A percentile compares a stretch with the other conserved stretches of the same genome.
Evolutionary conservation across 2,797 vertebrate species (phyloP).

Genomic region (Lepilemur septentrionalis): DNA sequence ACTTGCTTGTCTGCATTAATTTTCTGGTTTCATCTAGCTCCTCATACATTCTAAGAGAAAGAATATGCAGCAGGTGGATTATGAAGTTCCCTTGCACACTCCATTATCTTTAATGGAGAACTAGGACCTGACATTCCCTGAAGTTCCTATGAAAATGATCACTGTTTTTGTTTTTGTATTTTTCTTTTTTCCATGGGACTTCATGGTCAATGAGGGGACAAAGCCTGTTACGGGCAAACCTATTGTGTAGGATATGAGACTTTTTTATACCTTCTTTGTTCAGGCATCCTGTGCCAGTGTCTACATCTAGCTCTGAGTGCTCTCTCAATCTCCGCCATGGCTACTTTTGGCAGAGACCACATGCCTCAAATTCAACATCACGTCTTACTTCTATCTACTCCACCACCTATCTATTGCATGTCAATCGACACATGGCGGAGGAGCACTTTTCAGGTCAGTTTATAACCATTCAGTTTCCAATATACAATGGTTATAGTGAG

Average conservation of each 20-base stretch:
- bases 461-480: not conserved
- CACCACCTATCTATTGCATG: rapidly evolving
- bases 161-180: not conserved
- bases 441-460: not conserved
- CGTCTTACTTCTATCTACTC: not conserved
- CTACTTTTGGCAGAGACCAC: not conserved
- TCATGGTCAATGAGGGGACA: not conserved
- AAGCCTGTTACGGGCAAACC: not conserved
- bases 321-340: not conserved
- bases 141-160: not conserved
- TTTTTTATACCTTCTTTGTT: not conserved
- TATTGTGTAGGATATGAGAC: rapidly evolving
- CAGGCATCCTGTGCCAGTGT: not conserved
- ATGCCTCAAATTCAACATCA: not conserved
- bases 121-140: not conserved
- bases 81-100: rapidly evolving
- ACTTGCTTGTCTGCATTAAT: not conserved
- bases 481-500: not conserved
- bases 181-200: not conserved
- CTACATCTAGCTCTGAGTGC: not conserved
- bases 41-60: not conserved
- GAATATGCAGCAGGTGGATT: not conserved
- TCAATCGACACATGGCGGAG: not conserved
- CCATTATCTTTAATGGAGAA: not conserved
- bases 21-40: not conserved